Base-by-base conservation (phyloP, 2,888 invertebrate genomes). In the Pinctada fucata region DNA sequence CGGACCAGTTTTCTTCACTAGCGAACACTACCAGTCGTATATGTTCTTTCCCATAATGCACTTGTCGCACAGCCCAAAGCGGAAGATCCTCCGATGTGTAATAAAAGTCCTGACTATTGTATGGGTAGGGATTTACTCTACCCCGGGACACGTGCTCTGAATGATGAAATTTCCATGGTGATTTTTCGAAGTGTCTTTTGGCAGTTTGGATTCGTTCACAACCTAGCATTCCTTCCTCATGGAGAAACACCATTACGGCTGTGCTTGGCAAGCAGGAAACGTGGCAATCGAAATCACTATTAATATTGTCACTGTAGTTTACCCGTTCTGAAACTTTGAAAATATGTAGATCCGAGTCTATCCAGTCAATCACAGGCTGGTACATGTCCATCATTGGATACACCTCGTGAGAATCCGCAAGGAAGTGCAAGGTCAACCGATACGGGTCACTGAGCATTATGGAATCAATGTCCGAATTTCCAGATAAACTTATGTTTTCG, bases 121-220 rank as follows among this genome's bases (percentile, higher is more conserved):
- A 84, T 2, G 88, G 87, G 72, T 88, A 86, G 0, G 87, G 84
- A 65, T 88, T 87, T 2, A 90, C 86, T 52, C 84, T 83, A 47
- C 86, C 85, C 10, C 84, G 75, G 10, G 81, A 75, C 8, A 90
- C 85, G 4, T 84, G 82, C 76, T 91, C 90, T 3, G 86, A 85
- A 83, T 91, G 90, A 76, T 91, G 91, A 76, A 89, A 88, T 72
- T 83, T 86, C 91, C 91, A 91, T 0, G 90, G 89, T 3, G 82
- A 75, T 52, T 84, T 83, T 63, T 87, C 85, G 65, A 91, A 88
- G 58, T 87, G 83, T 49, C 84, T 76, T 72, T 84, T 83, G 67
- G 86, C 86, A 13, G 83, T 70, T 73, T 87, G 85, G 48, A 88
- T 86, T 66, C 88, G 78, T 72, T 88, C 85, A 75, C 87, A 85